phyloP scores from a whole-genome alignment of 2,888 invertebrate genomes.

The Candidula unifasciata region DNA sequence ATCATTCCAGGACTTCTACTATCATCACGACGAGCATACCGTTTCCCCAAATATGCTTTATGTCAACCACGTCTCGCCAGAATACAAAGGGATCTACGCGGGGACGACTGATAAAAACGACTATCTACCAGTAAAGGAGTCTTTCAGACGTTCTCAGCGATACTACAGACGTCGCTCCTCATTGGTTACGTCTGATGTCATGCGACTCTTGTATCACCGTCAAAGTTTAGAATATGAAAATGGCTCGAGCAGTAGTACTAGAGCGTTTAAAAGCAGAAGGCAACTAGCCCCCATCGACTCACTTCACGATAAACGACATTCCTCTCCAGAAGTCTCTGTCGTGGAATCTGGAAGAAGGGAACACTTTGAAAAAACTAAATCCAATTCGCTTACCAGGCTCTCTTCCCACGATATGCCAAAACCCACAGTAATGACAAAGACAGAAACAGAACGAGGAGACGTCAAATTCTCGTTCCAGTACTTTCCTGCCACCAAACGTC shows the following conservation, averaged over 20 bases:
- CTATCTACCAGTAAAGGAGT: conserved; percentile 56
- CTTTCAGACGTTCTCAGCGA: conserved; percentile 58
- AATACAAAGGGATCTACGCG: conserved; percentile 43
- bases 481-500: conserved; percentile 76
- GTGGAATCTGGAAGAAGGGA: conserved; percentile 53
- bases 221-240: conserved; percentile 26
- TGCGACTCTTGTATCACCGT: conserved; percentile 49
- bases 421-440: conserved; percentile 26
- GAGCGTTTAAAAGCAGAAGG: conserved; percentile 52
- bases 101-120: conserved; percentile 55
- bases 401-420: conserved; percentile 25
- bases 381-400: conserved; percentile 17
- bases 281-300: conserved; percentile 54
- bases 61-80: conserved; percentile 34
- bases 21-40: conserved; percentile 22
- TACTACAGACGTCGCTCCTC: conserved; percentile 70
- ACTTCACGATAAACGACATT: conserved; percentile 62
- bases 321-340: conserved; percentile 60
- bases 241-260: conserved; percentile 46
- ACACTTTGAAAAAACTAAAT: conserved; percentile 49
- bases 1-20: conserved; percentile 51
- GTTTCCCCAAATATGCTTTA: conserved; percentile 35
- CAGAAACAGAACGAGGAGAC: conserved; percentile 66
- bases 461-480: conserved; percentile 77
- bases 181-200: conserved; percentile 55